A percentile compares a stretch with the other conserved stretches of the same genome.
phyloP scores from a whole-genome alignment of 2,888 invertebrate genomes.

The Euclidia mi region DNA sequence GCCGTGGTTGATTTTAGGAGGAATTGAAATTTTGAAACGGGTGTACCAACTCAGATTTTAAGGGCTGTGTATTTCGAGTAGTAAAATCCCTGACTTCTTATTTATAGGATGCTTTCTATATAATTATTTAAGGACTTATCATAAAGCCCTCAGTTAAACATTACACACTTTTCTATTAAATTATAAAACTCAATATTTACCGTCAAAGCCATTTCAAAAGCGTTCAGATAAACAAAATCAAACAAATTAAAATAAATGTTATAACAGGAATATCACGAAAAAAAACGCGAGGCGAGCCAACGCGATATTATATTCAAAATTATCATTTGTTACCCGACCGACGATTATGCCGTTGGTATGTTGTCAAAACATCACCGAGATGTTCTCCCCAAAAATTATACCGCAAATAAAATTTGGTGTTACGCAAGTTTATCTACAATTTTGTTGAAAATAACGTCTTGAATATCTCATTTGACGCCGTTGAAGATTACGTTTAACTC shows the following conservation, averaged over 20 bases:
- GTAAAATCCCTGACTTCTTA: no score
- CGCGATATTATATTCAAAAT: constrained; percentile 31
- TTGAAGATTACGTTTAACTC: constrained; percentile 63
- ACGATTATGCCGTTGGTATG: constrained; percentile 37
- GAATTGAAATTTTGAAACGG: no score
- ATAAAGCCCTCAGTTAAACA: no score
- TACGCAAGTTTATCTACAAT: constrained; percentile 66
- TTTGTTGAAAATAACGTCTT: constrained; percentile 67
- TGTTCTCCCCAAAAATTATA: constrained; percentile 46
- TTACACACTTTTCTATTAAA: no score
- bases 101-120: no score
- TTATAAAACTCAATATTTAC: no score
- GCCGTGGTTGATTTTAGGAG: no score
- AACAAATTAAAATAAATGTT: background rate
- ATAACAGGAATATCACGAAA: constrained; percentile 13
- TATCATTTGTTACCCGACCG: constrained; percentile 38
- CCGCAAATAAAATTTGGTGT: constrained; percentile 52
- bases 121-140: no score
- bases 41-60: no score
- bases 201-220: no score
- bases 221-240: no score
- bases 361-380: constrained; percentile 34
- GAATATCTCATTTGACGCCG: constrained; percentile 74
- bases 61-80: no score
- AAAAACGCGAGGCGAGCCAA: constrained; percentile 11